Evolutionary conservation across 2,797 vertebrate genomes (phyloP).

Genomic region (Menidia menidia): DNA sequence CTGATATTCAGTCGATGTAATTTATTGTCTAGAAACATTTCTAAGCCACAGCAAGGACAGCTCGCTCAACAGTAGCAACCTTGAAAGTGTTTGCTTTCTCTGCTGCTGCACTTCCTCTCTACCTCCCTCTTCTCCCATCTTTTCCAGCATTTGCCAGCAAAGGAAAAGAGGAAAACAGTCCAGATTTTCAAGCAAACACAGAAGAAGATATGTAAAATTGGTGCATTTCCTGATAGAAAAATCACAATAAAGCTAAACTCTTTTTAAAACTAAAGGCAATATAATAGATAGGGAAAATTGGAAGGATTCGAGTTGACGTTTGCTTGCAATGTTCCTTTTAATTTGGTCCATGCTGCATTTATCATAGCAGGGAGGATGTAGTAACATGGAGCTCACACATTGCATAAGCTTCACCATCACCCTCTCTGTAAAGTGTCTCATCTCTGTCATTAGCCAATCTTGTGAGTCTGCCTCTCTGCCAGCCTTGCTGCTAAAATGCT

Average conservation of each 20-base stretch:
- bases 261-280: conserved; percentile 23
- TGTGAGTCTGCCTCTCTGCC: conserved; percentile 50
- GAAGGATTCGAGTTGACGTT: conserved; percentile 37
- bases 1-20: conserved; percentile 48
- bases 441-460: conserved; percentile 74
- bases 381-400: conserved; percentile 25
- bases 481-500: conserved; percentile 66
- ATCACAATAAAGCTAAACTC: conserved; percentile 21
- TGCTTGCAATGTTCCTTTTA: conserved; percentile 24
- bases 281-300: conserved; percentile 12
- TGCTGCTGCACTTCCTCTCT: conserved; percentile 17
- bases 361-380: conserved; percentile 21
- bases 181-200: conserved; percentile 7
- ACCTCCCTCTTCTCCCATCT: neutral
- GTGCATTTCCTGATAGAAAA: neutral
- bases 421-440: conserved; percentile 61
- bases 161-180: neutral
- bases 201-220: neutral
- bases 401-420: conserved; percentile 51
- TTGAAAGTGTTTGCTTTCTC: conserved; percentile 47
- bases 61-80: conserved; percentile 40
- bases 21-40: conserved; percentile 54
- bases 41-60: conserved; percentile 49
- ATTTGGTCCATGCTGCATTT: conserved; percentile 19
- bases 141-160: conserved; percentile 10